A percentile compares a stretch with the other conserved stretches of the same genome.
These are phyloP conservation scores for Leptoclinus maculatus DNA, from an alignment of 2,797 vertebrate genomes.

Conservation along the genomic window DNA sequence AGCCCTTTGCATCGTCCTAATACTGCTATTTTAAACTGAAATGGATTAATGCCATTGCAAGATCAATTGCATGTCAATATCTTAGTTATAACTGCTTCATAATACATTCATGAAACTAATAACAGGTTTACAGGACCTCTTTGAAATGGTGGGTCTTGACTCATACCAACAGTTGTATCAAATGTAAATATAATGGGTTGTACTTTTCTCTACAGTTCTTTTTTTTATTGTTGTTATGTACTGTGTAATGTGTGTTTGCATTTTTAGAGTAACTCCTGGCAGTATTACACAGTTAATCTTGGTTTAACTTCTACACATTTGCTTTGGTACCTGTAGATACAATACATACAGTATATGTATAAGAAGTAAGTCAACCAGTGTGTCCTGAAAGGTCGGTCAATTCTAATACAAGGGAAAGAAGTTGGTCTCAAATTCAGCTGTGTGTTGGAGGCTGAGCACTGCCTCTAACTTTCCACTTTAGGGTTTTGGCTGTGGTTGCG, in stretches of 20 bases:
- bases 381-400: neutral
- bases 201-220: neutral
- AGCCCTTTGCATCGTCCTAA: neutral
- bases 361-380: neutral
- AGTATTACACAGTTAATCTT: neutral
- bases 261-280: neutral
- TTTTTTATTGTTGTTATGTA: neutral
- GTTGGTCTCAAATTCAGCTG: neutral
- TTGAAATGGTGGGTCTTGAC: neutral
- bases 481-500: neutral
- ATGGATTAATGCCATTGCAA: neutral
- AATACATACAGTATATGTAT: neutral
- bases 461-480: neutral
- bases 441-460: neutral
- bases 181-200: neutral
- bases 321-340: neutral
- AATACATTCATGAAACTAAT: constrained; percentile 7
- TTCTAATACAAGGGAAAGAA: neutral
- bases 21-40: neutral
- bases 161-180: neutral
- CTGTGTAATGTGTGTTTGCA: neutral
- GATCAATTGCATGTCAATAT: neutral
- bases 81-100: neutral
- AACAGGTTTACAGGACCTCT: neutral
- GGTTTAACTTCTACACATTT: neutral